A percentile compares a stretch with the other conserved stretches of the same genome.
These are phyloP conservation scores for Electrophaes corylata DNA, from an alignment of 2,888 invertebrate genomes.

Conservation along the genomic window DNA sequence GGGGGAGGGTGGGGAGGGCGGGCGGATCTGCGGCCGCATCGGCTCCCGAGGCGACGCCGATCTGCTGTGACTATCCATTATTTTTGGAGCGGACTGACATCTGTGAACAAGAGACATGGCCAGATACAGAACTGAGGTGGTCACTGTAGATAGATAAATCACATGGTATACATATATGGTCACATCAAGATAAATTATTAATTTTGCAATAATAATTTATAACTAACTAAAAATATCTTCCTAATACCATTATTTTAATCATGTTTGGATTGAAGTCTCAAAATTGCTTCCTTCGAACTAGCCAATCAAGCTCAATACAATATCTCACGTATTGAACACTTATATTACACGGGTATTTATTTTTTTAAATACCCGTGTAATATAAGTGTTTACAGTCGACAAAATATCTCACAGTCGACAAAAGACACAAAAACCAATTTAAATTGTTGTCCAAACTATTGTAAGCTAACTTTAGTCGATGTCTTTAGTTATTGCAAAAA, in stretches of 20 bases:
- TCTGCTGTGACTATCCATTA: conserved; percentile 80
- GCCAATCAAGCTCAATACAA: too few species aligned
- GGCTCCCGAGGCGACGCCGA: conserved; percentile 82
- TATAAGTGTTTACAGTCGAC: too few species aligned
- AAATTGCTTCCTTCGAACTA: too few species aligned
- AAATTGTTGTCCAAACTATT: conserved; percentile 18
- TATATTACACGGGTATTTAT: too few species aligned
- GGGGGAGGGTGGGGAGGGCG: conserved; percentile 72
- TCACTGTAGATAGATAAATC: background rate
- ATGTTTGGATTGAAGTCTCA: too few species aligned
- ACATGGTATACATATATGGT: too few species aligned
- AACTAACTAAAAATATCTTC: too few species aligned
- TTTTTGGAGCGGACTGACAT: conserved; percentile 81
- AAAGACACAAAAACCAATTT: conserved; percentile 25
- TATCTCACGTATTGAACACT: too few species aligned
- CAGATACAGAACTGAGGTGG: background rate
- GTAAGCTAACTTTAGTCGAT: conserved; percentile 2
- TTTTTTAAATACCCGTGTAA: too few species aligned
- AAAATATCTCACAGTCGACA: conserved; percentile 21
- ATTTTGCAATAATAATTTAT: too few species aligned
- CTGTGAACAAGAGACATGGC: conserved; percentile 53
- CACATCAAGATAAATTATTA: too few species aligned
- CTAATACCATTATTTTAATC: too few species aligned
- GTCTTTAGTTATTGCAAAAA: conserved; percentile 13
- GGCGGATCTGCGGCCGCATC: conserved; percentile 75